Percentiles rank a stretch among this genome's conserved stretches.
These are phyloP conservation scores for Tringa solitaria DNA, from an alignment of 2,113 vertebrate genomes.

Conservation along the genomic window DNA sequence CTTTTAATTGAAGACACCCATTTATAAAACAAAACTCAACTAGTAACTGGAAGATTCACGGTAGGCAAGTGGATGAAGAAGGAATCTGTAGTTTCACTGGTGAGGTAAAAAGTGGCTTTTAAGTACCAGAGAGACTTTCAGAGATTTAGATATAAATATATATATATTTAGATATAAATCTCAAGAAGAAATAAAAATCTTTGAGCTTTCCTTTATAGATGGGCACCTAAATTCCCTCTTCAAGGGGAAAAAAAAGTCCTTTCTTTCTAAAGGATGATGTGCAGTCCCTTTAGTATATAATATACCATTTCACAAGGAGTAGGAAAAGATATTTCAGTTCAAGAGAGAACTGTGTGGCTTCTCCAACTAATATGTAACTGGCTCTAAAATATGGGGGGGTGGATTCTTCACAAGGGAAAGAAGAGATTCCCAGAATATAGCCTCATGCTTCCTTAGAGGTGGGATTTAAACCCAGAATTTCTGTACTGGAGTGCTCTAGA, in stretches of 20 bases:
- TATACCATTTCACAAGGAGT: neutral
- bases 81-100: neutral
- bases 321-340: neutral
- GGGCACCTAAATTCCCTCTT: neutral
- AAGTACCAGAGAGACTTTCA: neutral
- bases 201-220: neutral
- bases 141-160: neutral
- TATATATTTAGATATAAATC: neutral
- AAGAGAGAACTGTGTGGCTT: neutral
- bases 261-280: neutral
- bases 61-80: neutral
- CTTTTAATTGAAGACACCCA: neutral
- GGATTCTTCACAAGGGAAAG: accelerated
- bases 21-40: neutral
- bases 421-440: neutral
- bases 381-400: neutral
- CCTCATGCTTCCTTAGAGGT: neutral
- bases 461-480: neutral
- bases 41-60: neutral
- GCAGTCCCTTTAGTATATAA: neutral
- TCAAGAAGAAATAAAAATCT: neutral
- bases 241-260: neutral
- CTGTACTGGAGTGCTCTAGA: neutral
- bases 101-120: neutral
- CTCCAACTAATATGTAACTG: neutral